Evolutionary conservation across 2,113 vertebrate species (phyloP), one percentile per base, ranked within the genome.

Genomic region (Nannospalax galili): DNA sequence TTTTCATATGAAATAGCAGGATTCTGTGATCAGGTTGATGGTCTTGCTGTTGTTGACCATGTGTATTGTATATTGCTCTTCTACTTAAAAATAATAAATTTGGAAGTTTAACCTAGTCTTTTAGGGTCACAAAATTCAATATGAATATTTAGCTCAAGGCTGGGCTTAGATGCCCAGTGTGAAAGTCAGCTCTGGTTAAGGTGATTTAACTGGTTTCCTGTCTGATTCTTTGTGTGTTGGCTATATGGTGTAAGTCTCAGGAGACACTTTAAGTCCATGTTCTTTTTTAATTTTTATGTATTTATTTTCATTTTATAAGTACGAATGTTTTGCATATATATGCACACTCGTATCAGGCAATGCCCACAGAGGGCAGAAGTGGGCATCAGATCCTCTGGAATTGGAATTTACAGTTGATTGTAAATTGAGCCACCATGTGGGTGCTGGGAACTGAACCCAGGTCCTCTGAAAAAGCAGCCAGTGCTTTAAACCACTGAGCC

Each of bases 1-100:
- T 96, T 95, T 92, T 92, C 89, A 79, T 48, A 93, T 92, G 40
- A 96, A 96, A 77, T 95, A 72, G n/a, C 42, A 73, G 81, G 45
- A 77, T 35, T 95, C 24, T 92, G 3, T 92, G 75, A 92, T 92
- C 7, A 24, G 65, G 4, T n/a, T 94, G 11, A 78, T 32, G 65
- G 73, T 60, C 19, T 89, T 30, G 52, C 64, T 88, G 6, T 88
- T 40, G 37, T 80, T 95, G 67, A 93, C 95, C 16, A 7, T 77
- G 19, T 95, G 52, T 92, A 58, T 60, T 85, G 4, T 94, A 15
- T 75, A 2, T 91, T 95, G 62, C n/a, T 93, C 24, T 4, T 84
- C 70, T 86, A 78, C 92, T 95, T 90, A 65, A 93, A 95, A 94
- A 93, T 73, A 88, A 62, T 84, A 93, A 96, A 94, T 28, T 62